Conservation (phyloP, 2,113 vertebrate species). For the Nothobranchius kuhntae region DNA sequence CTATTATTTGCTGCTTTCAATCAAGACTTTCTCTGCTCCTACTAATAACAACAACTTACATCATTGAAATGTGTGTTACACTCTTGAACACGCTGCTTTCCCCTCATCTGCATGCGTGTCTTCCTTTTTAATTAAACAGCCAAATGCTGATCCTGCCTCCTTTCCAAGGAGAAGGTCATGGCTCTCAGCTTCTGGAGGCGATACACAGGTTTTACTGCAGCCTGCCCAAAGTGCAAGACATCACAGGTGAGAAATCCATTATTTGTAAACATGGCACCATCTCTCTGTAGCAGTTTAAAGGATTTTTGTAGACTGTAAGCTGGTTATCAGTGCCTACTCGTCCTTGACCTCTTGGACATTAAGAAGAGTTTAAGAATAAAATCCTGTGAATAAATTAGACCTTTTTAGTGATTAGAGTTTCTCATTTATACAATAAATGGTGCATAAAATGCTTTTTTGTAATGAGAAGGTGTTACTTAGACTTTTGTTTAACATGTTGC, state of each 20-base stretch:
- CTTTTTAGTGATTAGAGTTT: too few species aligned
- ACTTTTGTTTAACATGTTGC: neutral
- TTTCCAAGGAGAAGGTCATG: conserved; percentile 98
- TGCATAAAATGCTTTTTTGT: too few species aligned
- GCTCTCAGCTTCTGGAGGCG: conserved; percentile 96
- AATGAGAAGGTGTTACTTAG: neutral
- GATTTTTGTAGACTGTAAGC: conserved; percentile 19
- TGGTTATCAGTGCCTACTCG: too few species aligned
- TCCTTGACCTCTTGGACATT: too few species aligned
- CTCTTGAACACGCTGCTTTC: conserved; percentile 22
- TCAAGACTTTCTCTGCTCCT: conserved; percentile 43
- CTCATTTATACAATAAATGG: too few species aligned
- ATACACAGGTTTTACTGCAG: conserved; percentile 94
- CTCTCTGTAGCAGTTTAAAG: conserved; percentile 10
- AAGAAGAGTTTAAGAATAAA: too few species aligned
- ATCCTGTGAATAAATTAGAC: too few species aligned
- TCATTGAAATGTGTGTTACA: neutral
- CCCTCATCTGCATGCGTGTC: conserved; percentile 8
- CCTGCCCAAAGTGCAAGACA: conserved; percentile 91
- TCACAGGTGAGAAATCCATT: conserved; percentile 84
- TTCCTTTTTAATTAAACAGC: conserved; percentile 74
- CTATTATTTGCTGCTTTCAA: conserved; percentile 58
- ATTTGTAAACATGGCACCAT: too few species aligned
- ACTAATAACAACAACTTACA: conserved; percentile 11
- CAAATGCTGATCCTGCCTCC: conserved; percentile 98